phyloP scores from a whole-genome alignment of 2,888 invertebrate genomes.

The Alcis repandata region DNA sequence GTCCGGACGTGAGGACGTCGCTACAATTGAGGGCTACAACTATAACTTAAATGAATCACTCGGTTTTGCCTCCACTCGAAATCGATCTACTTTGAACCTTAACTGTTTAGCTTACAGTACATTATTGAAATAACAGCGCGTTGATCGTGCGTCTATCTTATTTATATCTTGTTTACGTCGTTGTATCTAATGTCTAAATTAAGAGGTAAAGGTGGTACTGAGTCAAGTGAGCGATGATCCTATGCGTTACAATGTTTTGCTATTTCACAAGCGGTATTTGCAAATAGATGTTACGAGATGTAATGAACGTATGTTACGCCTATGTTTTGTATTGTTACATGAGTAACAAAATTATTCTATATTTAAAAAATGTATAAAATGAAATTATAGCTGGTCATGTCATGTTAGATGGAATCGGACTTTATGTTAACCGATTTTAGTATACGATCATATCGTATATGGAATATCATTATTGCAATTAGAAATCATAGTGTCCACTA shows the following conservation, averaged over 20 bases:
- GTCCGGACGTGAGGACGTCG: constrained; percentile 36
- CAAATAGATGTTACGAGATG: constrained; percentile 18
- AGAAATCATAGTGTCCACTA: background rate
- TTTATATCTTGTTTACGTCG: background rate
- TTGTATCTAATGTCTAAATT: background rate
- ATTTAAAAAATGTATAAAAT: constrained; percentile 39
- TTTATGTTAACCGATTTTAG: constrained; percentile 19
- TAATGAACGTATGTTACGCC: constrained; percentile 23
- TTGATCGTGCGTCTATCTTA: background rate
- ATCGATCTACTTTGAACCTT: background rate
- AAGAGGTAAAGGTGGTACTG: background rate
- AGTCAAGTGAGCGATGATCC: constrained; percentile 6
- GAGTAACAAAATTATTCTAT: constrained; percentile 20
- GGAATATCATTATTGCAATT: constrained; percentile 6
- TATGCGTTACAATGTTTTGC: constrained; percentile 21
- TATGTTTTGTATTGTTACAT: constrained; percentile 25
- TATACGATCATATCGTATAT: constrained; percentile 20
- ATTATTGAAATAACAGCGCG: background rate
- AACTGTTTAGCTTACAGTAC: background rate
- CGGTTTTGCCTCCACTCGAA: constrained; percentile 1
- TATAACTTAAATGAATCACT: background rate
- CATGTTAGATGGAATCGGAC: constrained; percentile 20
- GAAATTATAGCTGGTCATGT: constrained; percentile 35
- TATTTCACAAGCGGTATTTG: constrained; percentile 16
- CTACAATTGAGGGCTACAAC: background rate